A percentile compares a stretch with the other conserved stretches of the same genome.
Evolutionary conservation across 2,888 invertebrate species (phyloP).

Genomic region (Bellardia pandia): DNA sequence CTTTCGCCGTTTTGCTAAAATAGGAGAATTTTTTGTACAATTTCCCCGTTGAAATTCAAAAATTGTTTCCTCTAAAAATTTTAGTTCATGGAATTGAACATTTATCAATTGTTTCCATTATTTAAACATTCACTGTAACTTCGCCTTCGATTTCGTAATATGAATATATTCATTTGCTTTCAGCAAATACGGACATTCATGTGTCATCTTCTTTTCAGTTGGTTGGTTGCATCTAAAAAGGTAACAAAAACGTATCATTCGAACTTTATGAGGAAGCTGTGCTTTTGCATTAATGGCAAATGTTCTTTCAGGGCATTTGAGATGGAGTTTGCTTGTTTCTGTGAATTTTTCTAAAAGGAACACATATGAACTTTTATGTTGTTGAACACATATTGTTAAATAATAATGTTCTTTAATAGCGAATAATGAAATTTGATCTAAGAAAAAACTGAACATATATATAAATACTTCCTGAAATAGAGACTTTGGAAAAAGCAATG

Average conservation of each 20-base stretch:
- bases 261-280: conserved; percentile 45
- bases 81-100: too few relatives aligned
- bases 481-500: not conserved
- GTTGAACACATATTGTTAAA: not conserved
- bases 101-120: too few relatives aligned
- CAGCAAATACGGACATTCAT: conserved; percentile 54
- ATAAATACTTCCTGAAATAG: conserved; percentile 27
- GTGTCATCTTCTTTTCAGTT: conserved; percentile 68
- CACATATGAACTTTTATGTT: conserved; percentile 14
- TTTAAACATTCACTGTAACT: not conserved
- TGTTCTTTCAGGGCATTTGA: conserved; percentile 33
- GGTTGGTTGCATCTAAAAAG: conserved; percentile 68
- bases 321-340: not conserved
- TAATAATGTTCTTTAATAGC: not conserved
- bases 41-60: too few relatives aligned
- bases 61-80: too few relatives aligned
- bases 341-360: not conserved
- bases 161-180: conserved; percentile 36
- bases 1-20: too few relatives aligned
- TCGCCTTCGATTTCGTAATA: not conserved
- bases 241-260: conserved; percentile 18
- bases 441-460: not conserved
- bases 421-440: conserved; percentile 40
- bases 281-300: conserved; percentile 63
- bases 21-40: not conserved